Evolutionary conservation across 2,113 vertebrate species (phyloP).

Genomic region (Hystrix brachyura): DNA sequence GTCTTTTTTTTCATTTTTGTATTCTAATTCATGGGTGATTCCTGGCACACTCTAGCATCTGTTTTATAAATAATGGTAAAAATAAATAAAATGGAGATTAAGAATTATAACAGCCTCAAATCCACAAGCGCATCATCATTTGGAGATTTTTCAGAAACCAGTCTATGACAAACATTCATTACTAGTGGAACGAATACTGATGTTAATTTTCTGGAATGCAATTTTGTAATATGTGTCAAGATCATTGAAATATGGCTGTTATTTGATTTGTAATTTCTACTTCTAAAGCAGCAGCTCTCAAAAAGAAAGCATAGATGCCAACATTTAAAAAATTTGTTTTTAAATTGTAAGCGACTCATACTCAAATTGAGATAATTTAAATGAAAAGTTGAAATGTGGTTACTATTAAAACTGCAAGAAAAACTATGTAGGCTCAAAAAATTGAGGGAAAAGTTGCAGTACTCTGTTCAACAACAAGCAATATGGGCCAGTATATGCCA

Average conservation of each 20-base stretch:
- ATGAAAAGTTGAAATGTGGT: background rate
- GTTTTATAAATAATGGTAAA: background rate
- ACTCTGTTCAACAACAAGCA: background rate
- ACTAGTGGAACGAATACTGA: background rate
- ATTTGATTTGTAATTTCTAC: slow-evolving; percentile 1
- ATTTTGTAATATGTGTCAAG: background rate
- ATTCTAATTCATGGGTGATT: background rate
- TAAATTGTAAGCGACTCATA: background rate
- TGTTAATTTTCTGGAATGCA: slow-evolving; percentile 33
- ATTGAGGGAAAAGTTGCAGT: background rate
- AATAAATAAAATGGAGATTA: slow-evolving; percentile 43
- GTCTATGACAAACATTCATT: background rate
- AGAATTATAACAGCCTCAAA: background rate
- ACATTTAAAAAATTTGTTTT: background rate
- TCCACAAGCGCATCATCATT: background rate
- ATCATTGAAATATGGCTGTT: slow-evolving; percentile 18
- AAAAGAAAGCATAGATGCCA: slow-evolving; percentile 9
- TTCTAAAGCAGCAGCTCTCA: background rate
- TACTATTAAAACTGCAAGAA: background rate
- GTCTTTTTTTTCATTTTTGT: background rate
- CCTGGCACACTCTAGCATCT: background rate
- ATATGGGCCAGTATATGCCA: background rate
- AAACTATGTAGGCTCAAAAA: background rate
- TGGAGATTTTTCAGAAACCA: slow-evolving; percentile 31
- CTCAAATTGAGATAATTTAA: slow-evolving; percentile 3